phyloP scores from a whole-genome alignment of 2,113 vertebrate species.

The Xenotilapia leptura region DNA sequence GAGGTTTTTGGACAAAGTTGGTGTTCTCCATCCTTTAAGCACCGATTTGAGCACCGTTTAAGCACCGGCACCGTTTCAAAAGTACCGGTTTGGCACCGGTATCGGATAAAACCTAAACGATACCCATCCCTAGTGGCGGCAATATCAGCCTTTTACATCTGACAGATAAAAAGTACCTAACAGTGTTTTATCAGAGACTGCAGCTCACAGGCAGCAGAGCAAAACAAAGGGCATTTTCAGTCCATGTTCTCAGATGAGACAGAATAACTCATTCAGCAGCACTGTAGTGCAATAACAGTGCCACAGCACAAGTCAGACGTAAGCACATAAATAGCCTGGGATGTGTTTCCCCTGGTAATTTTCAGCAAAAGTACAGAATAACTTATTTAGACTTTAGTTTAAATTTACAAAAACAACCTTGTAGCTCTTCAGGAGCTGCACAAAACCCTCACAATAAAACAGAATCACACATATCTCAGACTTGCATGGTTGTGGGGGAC shows the following conservation, averaged over 20 bases:
- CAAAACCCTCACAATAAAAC: rapidly evolving
- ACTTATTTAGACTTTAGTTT: background rate
- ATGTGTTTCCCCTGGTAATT: background rate
- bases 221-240: background rate
- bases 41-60: too few species aligned
- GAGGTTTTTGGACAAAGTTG: too few species aligned
- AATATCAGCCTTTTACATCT: background rate
- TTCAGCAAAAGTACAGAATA: background rate
- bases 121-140: background rate
- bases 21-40: too few species aligned
- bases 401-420: background rate
- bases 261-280: background rate
- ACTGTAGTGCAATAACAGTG: background rate
- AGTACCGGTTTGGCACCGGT: too few species aligned
- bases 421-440: background rate
- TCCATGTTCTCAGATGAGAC: background rate
- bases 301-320: background rate
- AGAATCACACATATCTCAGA: background rate
- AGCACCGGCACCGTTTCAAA: too few species aligned
- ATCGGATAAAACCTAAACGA: too few species aligned
- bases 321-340: background rate
- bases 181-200: rapidly evolving
- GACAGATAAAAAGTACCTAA: background rate
- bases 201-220: background rate
- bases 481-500: background rate